These are phyloP conservation scores for Helicoverpa armigera DNA, from an alignment of 1,140 invertebrate genomes.

Conservation along the genomic window DNA sequence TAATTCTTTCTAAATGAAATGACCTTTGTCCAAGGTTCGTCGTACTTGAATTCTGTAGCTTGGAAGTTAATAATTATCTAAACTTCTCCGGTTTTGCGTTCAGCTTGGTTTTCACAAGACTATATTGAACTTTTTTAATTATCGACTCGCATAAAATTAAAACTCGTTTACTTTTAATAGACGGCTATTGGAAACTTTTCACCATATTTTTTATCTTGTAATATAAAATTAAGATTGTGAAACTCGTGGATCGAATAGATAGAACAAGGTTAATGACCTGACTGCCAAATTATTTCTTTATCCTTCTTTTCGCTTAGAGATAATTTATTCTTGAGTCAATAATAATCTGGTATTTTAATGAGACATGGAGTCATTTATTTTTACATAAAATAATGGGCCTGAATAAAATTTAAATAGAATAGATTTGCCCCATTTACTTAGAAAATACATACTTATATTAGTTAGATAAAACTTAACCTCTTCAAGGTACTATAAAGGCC, in stretches of 20 bases:
- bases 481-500: too few relatives aligned
- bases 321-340: neutral
- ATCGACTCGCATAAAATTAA: neutral
- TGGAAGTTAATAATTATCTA: too few relatives aligned
- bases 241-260: conserved; percentile 11
- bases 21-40: too few relatives aligned
- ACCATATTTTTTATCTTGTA: neutral
- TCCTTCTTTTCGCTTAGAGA: neutral
- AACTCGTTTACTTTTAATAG: neutral
- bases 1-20: too few relatives aligned
- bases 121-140: neutral
- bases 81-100: too few relatives aligned
- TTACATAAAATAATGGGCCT: too few relatives aligned
- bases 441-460: too few relatives aligned
- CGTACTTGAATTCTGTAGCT: too few relatives aligned
- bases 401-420: neutral
- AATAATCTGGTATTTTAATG: neutral
- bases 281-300: neutral
- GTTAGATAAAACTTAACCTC: neutral
- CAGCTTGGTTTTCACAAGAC: too few relatives aligned
- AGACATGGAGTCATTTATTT: too few relatives aligned
- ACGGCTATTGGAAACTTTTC: neutral
- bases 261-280: neutral
- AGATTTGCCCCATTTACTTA: too few relatives aligned
- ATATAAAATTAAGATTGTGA: neutral